Evolutionary conservation across 2,797 vertebrate genomes (phyloP).

Genomic region (Hyperoplus lanceolatus): DNA sequence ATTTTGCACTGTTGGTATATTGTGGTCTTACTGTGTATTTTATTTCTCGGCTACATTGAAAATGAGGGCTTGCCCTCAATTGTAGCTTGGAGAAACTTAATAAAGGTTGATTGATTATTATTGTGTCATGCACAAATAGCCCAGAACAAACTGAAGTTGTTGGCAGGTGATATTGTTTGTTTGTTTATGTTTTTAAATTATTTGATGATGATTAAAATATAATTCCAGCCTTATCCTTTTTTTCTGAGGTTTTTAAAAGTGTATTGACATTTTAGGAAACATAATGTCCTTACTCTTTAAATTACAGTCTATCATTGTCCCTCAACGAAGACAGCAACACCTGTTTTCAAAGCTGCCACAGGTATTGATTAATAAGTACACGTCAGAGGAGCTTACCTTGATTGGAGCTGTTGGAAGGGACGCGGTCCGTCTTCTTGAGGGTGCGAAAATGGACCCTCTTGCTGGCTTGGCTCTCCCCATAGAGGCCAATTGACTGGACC

Average conservation of each 20-base stretch:
- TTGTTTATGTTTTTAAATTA: not conserved
- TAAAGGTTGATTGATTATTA: too few relatives aligned
- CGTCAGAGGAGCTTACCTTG: conserved; percentile 86
- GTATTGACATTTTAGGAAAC: not conserved
- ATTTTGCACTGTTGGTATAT: too few relatives aligned
- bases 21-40: too few relatives aligned
- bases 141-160: not conserved
- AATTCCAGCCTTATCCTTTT: not conserved
- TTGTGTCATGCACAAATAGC: too few relatives aligned
- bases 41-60: too few relatives aligned
- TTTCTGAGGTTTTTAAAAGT: not conserved
- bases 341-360: not conserved
- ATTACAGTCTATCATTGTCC: not conserved
- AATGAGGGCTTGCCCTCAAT: too few relatives aligned
- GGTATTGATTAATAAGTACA: not conserved
- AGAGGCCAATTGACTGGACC: conserved; percentile 95
- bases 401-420: conserved; percentile 96
- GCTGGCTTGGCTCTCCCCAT: conserved; percentile 96
- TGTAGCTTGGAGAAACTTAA: too few relatives aligned
- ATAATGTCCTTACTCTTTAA: not conserved
- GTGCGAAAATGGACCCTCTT: conserved; percentile 94
- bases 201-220: not conserved
- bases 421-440: conserved; percentile 93
- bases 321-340: not conserved
- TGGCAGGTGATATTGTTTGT: not conserved